phyloP scores from a whole-genome alignment of 2,113 vertebrate genomes.

The Corythoichthys intestinalis region DNA sequence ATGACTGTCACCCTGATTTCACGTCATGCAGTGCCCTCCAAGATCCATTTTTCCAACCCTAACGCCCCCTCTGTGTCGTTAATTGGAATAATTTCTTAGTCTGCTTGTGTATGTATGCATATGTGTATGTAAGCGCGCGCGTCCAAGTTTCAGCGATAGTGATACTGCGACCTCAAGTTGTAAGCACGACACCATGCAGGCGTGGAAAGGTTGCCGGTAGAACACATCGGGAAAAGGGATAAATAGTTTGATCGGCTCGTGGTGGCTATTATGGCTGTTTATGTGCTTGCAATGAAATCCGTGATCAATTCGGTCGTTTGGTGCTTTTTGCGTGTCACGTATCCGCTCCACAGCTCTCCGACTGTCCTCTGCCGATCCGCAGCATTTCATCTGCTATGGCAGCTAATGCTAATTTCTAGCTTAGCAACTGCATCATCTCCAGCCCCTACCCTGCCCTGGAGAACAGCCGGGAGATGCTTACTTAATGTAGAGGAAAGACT shows the following conservation, averaged over 20 bases:
- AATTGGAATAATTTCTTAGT: constrained; percentile 9
- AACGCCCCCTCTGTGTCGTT: not conserved
- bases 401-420: constrained; percentile 43
- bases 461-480: constrained; percentile 33
- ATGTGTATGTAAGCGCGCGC: constrained; percentile 21
- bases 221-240: constrained; percentile 4
- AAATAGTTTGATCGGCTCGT: constrained; percentile 5
- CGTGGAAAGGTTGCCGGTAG: constrained; percentile 27
- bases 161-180: constrained; percentile 25
- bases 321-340: constrained; percentile 2
- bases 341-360: constrained; percentile 11
- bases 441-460: constrained; percentile 51
- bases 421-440: constrained; percentile 56
- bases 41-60: not conserved
- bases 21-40: constrained; percentile 19
- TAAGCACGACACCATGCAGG: constrained; percentile 13
- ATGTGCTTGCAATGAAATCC: not conserved
- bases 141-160: constrained; percentile 33
- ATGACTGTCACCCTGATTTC: constrained; percentile 10
- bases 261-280: not conserved
- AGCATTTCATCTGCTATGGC: constrained; percentile 42
- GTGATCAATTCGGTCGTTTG: not conserved
- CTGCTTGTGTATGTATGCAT: not conserved
- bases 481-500: constrained; percentile 4
- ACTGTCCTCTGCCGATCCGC: constrained; percentile 40